Evolutionary conservation across 2,888 invertebrate genomes (phyloP).

Genomic region (Pseudolycoriella hygida): DNA sequence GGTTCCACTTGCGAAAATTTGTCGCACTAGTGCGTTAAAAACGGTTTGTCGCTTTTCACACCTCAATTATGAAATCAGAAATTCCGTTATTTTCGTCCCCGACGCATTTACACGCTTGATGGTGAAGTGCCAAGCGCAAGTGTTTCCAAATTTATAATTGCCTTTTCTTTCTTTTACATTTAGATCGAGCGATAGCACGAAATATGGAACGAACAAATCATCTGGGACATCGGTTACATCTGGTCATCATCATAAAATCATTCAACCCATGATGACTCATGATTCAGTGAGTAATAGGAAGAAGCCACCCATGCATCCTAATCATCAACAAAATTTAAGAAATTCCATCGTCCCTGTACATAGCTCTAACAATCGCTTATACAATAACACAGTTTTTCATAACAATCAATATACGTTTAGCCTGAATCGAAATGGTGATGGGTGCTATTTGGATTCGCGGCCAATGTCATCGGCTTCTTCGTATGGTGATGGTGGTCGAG

Average conservation of each 20-base stretch:
- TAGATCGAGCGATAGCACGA: slow-evolving; percentile 41
- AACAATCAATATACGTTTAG: slow-evolving; percentile 31
- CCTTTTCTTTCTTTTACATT: too few species aligned
- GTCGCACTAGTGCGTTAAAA: too few species aligned
- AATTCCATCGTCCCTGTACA: slow-evolving; percentile 14
- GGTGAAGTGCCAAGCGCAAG: too few species aligned
- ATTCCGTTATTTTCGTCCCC: too few species aligned
- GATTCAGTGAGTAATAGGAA: slow-evolving; percentile 15
- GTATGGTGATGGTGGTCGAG: slow-evolving; percentile 15
- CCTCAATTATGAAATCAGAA: too few species aligned
- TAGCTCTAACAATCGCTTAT: slow-evolving; percentile 16
- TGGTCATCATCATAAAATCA: slow-evolving; percentile 26
- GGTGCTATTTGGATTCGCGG: slow-evolving; percentile 13
- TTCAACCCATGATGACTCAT: slow-evolving; percentile 7
- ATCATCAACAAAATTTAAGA: slow-evolving; percentile 15
- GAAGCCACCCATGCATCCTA: slow-evolving; percentile 16
- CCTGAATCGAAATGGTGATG: slow-evolving; percentile 16
- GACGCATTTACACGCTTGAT: too few species aligned
- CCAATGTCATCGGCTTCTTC: slow-evolving; percentile 17
- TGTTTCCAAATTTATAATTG: too few species aligned
- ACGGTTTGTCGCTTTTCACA: too few species aligned
- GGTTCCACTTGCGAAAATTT: too few species aligned
- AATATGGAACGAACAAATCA: slow-evolving; percentile 32
- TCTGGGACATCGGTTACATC: slow-evolving; percentile 26
- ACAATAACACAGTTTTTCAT: slow-evolving; percentile 28